Percentiles rank a stretch among this genome's conserved stretches.
Conservation (phyloP, 2,888 invertebrate genomes). For the Torymus auratus region DNA sequence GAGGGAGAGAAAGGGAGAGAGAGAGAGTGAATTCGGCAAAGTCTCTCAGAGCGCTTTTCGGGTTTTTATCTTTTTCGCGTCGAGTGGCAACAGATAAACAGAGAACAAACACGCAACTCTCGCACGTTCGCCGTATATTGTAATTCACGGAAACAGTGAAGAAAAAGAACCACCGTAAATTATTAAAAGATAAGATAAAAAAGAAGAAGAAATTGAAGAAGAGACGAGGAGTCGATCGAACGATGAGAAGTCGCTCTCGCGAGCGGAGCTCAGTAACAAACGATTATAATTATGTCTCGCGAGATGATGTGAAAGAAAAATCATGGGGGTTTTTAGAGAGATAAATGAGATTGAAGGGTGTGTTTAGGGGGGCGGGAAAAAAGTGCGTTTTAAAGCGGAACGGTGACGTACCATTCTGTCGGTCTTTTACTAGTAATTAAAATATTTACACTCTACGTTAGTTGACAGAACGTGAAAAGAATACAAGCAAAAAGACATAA, state of each 20-base stretch:
- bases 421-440: constrained; percentile 67
- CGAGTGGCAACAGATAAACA: constrained; percentile 58
- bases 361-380: constrained; percentile 49
- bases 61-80: constrained; percentile 57
- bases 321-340: constrained; percentile 6
- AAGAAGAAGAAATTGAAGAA: constrained; percentile 10
- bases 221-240: neutral
- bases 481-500: constrained; percentile 39
- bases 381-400: constrained; percentile 65
- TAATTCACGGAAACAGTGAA: constrained; percentile 34
- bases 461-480: constrained; percentile 61
- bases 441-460: constrained; percentile 59
- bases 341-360: constrained; percentile 22
- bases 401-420: constrained; percentile 75
- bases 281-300: constrained; percentile 9
- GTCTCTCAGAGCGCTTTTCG: constrained; percentile 52
- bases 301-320: neutral
- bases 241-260: no score
- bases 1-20: no score
- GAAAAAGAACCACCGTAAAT: constrained; percentile 11
- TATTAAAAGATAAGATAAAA: constrained; percentile 15
- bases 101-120: constrained; percentile 39
- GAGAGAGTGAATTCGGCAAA: constrained; percentile 6
- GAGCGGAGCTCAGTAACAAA: neutral
- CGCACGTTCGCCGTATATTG: constrained; percentile 56